Base-by-base conservation (phyloP, 2,888 invertebrate genomes). In the Noctua pronuba region DNA sequence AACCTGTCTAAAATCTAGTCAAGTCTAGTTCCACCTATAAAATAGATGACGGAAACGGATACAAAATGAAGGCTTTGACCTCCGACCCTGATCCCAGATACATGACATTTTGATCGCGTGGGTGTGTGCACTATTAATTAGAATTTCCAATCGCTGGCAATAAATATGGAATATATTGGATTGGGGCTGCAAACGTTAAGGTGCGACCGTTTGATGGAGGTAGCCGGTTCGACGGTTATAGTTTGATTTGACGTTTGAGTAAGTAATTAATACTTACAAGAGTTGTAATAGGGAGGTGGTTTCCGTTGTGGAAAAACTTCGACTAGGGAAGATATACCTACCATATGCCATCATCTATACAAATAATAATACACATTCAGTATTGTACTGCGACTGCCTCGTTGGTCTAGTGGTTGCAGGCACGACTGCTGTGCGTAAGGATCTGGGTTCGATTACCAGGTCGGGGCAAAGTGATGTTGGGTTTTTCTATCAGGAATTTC, bases 11-110 rank as follows among this genome's bases (percentile, higher is more conserved):
- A 4, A 75, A 72, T 74, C 35, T 58, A 72, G 8, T 60, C 24
- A 64, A 65, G 13, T 60, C 46, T 49, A 46, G 28, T 69, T 69
- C n/a, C 31, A 35, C 24, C 35, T 52, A 28, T 49, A 55, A 73
- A 24, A 55, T 79, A 13, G 46, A 52, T 71, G 31, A 31, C 66
- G 77, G 79, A 82, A 82, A 82, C 64, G n/a, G 69, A 79, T 72
- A 52, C 31, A 7, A 77, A 80, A 77, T 75, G 31, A 80, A 79
- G 62, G 64, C 69, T 80, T 75, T 84, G 77, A 87, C 88, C 87
- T 87, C 76, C 87, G 79, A 21, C 80, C 87, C 13, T 88, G n/a
- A 41, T 65, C 65, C n/a, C 18, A 28, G 84, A 78, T 44, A 52
- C 65, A n/a, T 85, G 84, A 81, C 81, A 79, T 86, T 82, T 80